Base-by-base conservation (phyloP, 2,888 invertebrate species). In the Cremastinae sp. region DNA sequence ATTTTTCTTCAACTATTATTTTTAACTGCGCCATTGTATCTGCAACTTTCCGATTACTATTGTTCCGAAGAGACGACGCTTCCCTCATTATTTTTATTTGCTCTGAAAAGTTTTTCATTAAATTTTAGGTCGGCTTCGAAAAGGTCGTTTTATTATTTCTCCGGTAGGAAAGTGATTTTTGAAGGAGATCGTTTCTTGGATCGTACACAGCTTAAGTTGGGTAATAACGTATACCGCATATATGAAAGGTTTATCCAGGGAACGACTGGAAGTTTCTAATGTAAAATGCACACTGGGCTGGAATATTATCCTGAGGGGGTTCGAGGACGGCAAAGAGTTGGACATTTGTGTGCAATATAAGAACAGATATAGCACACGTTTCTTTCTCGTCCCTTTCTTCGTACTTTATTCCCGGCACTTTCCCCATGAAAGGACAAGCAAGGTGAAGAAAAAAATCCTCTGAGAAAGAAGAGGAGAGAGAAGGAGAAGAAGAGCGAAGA, bases 231-330 rank as follows among this genome's bases (percentile, higher is more conserved):
- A 10, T 49, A 18, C 18, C 16, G 18, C 8, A 35, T 51, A 16
- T 14, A 39, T 9, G 70, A 58, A 28, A 51, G 73, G 76, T 78
- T 81, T 68, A 53, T 72, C 43, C 79, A 71, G 81, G 79, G 80
- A 82, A 81, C 77, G 79, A 81, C 78, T 82, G 59, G 74, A 83
- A 81, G 83, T 87, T 86, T 85, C 83, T 85, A 85, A 87, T 86
- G 86, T 84, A 84, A 86, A 87, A 88, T 86, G 82, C 84, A 85
- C 79, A 81, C 78, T 79, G 68, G 59, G 72, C 75, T 75, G 82
- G 84, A 83, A 86, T 86, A 87, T 87, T 83, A 85, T 81, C 79
- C 73, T 53, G 35, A 58, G 35, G 56, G 47, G 45, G 43, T 14
- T 28, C 28, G 28, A n/a, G 28, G 28, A 62, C 16, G 37, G 10